Evolutionary conservation across 1,140 invertebrate genomes (phyloP).

Genomic region (Meloidogyne chitwoodi): DNA sequence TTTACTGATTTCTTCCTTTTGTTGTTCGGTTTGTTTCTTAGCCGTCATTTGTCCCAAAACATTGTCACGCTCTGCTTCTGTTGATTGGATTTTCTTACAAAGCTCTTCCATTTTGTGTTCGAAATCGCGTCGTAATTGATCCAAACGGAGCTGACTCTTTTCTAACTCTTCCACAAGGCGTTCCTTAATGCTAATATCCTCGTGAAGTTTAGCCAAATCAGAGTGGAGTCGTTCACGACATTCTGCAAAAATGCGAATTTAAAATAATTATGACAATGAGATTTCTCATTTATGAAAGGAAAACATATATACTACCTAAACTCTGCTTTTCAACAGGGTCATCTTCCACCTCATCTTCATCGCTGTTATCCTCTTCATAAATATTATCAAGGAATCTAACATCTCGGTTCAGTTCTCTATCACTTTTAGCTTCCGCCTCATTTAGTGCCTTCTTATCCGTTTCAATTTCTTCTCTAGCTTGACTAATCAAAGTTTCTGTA

Average conservation of each 20-base stretch:
- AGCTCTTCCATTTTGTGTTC: slow-evolving; percentile 86
- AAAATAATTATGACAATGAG: no score
- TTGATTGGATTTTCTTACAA: slow-evolving; percentile 79
- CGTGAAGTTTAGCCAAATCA: slow-evolving; percentile 44
- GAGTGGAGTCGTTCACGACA: slow-evolving; percentile 27
- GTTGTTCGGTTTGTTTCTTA: slow-evolving; percentile 25
- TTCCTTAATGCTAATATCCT: slow-evolving; percentile 46
- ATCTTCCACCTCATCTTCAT: slow-evolving; percentile 24
- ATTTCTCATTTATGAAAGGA: no score
- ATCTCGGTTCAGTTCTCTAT: not conserved
- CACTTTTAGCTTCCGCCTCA: slow-evolving; percentile 55
- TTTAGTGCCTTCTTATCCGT: not conserved
- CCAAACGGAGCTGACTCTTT: slow-evolving; percentile 75
- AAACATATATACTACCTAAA: slow-evolving; percentile 54
- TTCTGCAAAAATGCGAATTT: slow-evolving; percentile 46
- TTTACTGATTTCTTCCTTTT: slow-evolving; percentile 67
- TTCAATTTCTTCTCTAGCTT: not conserved
- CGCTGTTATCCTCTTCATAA: not conserved
- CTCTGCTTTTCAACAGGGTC: slow-evolving; percentile 50
- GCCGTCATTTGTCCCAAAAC: slow-evolving; percentile 57
- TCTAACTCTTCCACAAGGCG: slow-evolving; percentile 85
- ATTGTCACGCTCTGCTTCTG: slow-evolving; percentile 86
- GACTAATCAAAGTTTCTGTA: not conserved
- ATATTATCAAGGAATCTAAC: not conserved
- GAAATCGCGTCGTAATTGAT: slow-evolving; percentile 81